These are phyloP conservation scores for Penaeus vannamei DNA, from an alignment of 1,140 invertebrate genomes.

Conservation along the genomic window DNA sequence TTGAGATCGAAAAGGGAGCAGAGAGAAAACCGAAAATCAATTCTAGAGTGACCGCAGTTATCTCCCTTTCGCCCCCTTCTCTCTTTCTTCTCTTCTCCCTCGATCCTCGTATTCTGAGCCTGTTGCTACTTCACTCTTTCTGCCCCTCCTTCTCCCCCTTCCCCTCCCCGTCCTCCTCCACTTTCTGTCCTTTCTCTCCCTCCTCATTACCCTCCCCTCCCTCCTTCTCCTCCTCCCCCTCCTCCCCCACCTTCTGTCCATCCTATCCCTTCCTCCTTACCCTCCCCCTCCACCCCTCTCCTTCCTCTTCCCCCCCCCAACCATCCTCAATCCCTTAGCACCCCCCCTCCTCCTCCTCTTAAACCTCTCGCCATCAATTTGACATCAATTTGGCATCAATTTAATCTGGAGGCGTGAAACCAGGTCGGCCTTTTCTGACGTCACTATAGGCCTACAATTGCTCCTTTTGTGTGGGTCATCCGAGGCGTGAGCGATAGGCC, in stretches of 20 bases:
- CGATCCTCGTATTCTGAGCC: not conserved
- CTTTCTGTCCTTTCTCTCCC: not conserved
- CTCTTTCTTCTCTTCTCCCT: not conserved
- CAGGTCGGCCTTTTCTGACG: too few relatives aligned
- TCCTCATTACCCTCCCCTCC: too few relatives aligned
- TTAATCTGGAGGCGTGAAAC: too few relatives aligned
- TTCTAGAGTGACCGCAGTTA: not conserved
- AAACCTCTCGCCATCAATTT: not conserved
- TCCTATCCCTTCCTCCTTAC: not conserved
- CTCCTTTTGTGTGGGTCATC: too few relatives aligned
- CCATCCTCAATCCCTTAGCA: not conserved
- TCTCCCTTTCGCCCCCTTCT: not conserved
- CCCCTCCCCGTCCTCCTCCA: not conserved
- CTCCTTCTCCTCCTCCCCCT: not conserved
- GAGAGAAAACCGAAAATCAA: too few relatives aligned
- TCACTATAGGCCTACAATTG: too few relatives aligned
- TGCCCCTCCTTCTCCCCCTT: constrained; percentile 1
- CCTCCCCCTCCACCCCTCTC: too few relatives aligned
- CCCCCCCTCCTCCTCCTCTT: not conserved
- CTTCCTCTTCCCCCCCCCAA: not conserved
- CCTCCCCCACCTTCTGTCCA: not conserved
- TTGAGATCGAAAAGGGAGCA: too few relatives aligned
- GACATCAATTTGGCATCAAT: too few relatives aligned
- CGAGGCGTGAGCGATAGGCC: too few relatives aligned
- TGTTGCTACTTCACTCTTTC: not conserved